Base-by-base conservation (phyloP, 2,797 vertebrate genomes). In the Tinamus major region DNA sequence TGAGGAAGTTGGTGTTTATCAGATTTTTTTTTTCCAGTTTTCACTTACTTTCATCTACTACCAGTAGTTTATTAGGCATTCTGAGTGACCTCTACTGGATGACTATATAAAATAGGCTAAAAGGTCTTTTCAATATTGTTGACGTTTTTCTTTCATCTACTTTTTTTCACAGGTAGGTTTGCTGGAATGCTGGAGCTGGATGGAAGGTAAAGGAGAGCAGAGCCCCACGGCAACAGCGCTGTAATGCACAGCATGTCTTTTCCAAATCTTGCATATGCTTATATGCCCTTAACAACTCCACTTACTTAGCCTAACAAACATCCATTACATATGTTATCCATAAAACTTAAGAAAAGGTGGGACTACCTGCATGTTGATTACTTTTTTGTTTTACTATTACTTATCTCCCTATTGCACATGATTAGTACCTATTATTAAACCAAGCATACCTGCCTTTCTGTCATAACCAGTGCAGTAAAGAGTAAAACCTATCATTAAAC, bases 31-130 rank as follows among this genome's bases (percentile, higher is more conserved):
- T 0, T 0, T 41, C 68, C 2, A 14, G 41, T 87, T 90, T 87
- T 82, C 13, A 84, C 8, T 23, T 70, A 49, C 12, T 64, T 1
- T 64, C 46, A 39, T 13, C 61, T 71, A 56, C 11, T 26, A 56
- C 10, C 26, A 59, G 18, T 8, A 61, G n/a, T 31, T 85, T 72
- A 17, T 9, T 46, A 69, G 87, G 64, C 55, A 65, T 51, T 90
- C 49, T 48, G 69, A 80, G 90, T 80, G 95, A 94, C 95, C 92
- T 87, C 95, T 96, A n/a, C 92, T 65, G 94, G 94, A 9, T 70
- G 84, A 78, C 14, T 53, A 42, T 12, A 51, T 44, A 35, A 79
- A 84, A 65, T 37, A 33, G 69, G 46, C n/a, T 49, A 27, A 27
- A 37, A 69, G 26, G 5, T 51, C 18, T 37, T 49, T 69, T 69